These are phyloP conservation scores for Orthonevra nobilis DNA, from an alignment of 2,888 invertebrate species.

Conservation along the genomic window DNA sequence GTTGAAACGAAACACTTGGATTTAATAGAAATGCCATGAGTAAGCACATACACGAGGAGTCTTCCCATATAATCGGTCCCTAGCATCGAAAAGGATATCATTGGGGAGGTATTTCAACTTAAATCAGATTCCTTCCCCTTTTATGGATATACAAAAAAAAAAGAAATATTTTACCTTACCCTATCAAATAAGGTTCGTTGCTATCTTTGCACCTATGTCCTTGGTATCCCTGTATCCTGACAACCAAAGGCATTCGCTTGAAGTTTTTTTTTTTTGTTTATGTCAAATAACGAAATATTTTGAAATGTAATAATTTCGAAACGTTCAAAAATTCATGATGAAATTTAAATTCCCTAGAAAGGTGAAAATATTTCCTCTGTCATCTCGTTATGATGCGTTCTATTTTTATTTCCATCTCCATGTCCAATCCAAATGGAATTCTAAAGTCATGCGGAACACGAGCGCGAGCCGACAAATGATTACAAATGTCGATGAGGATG, in stretches of 20 bases:
- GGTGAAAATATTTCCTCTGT: background rate
- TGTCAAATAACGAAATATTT: too few relatives aligned
- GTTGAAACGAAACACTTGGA: constrained; percentile 53
- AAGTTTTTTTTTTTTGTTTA: too few relatives aligned
- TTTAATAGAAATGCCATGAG: constrained; percentile 37
- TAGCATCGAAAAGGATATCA: constrained; percentile 35
- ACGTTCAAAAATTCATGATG: too few relatives aligned
- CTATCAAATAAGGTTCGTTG: constrained; percentile 8
- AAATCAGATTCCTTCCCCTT: constrained; percentile 27
- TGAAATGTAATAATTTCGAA: too few relatives aligned
- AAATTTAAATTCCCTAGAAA: constrained; percentile 13
- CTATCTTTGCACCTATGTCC: too few relatives aligned
- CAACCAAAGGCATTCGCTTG: constrained; percentile 6
- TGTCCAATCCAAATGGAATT: constrained; percentile 42
- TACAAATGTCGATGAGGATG: constrained; percentile 20
- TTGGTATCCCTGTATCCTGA: background rate
- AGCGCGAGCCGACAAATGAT: constrained; percentile 38
- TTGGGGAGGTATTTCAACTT: constrained; percentile 7
- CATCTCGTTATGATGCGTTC: background rate
- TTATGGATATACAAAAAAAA: constrained; percentile 48
- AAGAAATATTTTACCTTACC: constrained; percentile 10
- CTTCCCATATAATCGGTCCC: constrained; percentile 13
- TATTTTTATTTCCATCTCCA: constrained; percentile 21
- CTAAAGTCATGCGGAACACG: constrained; percentile 27
- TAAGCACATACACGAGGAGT: background rate